Evolutionary conservation across 2,113 vertebrate species (phyloP).

Genomic region (Dipodomys spectabilis): DNA sequence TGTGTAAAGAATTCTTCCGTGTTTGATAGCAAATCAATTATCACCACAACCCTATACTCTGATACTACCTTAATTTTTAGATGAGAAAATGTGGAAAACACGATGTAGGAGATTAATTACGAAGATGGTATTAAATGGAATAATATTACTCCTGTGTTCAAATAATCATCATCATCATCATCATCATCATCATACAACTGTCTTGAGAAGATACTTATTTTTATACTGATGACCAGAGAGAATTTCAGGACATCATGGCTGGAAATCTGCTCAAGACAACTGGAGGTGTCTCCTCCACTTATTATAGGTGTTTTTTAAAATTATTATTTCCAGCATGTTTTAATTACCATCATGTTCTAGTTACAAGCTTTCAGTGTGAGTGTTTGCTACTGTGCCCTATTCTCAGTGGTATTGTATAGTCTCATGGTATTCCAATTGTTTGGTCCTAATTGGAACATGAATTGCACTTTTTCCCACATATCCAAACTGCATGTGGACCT

Average conservation of each 20-base stretch:
- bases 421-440: rapidly evolving
- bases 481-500: rapidly evolving
- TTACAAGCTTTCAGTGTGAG: background rate
- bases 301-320: too few species aligned
- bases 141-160: background rate
- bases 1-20: too few species aligned
- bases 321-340: background rate
- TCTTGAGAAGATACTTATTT: background rate
- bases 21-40: background rate
- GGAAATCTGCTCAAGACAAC: background rate
- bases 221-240: background rate
- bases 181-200: too few species aligned
- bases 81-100: background rate
- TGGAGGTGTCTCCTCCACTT: too few species aligned
- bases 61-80: background rate
- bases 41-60: background rate
- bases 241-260: background rate
- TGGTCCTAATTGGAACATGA: background rate
- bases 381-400: background rate
- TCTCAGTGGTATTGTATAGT: background rate
- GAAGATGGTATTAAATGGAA: background rate
- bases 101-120: background rate
- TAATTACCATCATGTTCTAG: background rate
- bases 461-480: too few species aligned
- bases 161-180: background rate